These are phyloP conservation scores for Poeciliopsis paucimaculata DNA, from an alignment of 2,797 vertebrate genomes.

Conservation along the genomic window DNA sequence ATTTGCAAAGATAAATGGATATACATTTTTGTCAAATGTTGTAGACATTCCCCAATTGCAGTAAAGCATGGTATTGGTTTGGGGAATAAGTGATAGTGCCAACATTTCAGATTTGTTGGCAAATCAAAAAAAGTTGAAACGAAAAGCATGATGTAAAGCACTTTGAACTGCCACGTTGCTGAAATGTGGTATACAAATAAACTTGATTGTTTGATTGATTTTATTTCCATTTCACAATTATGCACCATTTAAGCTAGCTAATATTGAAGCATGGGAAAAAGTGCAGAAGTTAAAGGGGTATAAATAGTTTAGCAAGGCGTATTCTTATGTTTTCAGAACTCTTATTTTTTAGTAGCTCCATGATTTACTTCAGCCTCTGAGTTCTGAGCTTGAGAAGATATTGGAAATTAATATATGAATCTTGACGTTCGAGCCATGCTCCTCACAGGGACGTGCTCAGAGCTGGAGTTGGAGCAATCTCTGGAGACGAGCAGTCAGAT, in stretches of 20 bases:
- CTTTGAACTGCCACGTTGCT: no score
- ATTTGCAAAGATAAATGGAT: neutral
- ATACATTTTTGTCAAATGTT: neutral
- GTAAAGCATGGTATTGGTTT: neutral
- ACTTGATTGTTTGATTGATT: neutral
- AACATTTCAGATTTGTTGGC: neutral
- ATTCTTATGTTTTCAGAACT: conserved; percentile 13
- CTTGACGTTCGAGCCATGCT: conserved; percentile 22
- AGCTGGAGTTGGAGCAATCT: conserved; percentile 38
- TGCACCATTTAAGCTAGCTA: neutral
- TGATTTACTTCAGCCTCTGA: conserved; percentile 30
- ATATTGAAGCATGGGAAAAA: neutral
- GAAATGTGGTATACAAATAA: no score
- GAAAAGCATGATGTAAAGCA: neutral
- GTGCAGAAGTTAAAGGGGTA: neutral
- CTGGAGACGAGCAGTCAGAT: conserved; percentile 42
- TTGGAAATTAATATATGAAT: conserved; percentile 37
- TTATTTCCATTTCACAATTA: neutral
- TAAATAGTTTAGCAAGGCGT: neutral
- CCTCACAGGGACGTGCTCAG: conserved; percentile 26
- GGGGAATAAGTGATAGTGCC: neutral
- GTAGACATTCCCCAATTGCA: neutral
- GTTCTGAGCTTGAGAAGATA: conserved; percentile 21
- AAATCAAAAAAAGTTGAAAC: neutral
- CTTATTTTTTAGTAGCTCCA: conserved; percentile 12